phyloP scores from a whole-genome alignment of 2,888 invertebrate species.

The Drosophila hamatofila region DNA sequence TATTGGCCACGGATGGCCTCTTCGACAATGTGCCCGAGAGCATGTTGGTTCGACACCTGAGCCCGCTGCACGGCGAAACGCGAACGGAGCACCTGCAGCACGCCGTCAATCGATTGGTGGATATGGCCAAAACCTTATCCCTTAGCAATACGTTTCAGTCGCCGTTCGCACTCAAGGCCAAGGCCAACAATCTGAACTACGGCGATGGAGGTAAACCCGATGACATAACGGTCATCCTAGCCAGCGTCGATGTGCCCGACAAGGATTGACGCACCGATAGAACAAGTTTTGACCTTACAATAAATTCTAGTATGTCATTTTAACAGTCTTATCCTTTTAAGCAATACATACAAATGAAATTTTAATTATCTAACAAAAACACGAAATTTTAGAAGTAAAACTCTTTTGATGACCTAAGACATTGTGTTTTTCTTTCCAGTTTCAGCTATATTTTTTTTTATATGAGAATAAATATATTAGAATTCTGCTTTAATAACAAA shows the following conservation, averaged over 20 bases:
- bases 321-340: neutral
- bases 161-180: conserved; percentile 60
- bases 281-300: neutral
- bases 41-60: conserved; percentile 92
- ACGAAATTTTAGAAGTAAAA: neutral
- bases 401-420: neutral
- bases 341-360: neutral
- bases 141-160: conserved; percentile 35
- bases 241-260: conserved; percentile 48
- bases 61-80: conserved; percentile 85
- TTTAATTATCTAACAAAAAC: neutral
- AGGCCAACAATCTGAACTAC: conserved; percentile 27
- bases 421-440: neutral
- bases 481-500: neutral
- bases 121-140: conserved; percentile 45
- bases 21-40: conserved; percentile 98
- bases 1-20: conserved; percentile 98
- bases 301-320: neutral
- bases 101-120: conserved; percentile 50
- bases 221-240: conserved; percentile 67
- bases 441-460: neutral
- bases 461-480: neutral
- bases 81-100: conserved; percentile 36
- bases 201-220: conserved; percentile 62
- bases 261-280: neutral